These are phyloP conservation scores for Thereuonema tuberculata DNA, from an alignment of 1,140 invertebrate species.

Conservation along the genomic window DNA sequence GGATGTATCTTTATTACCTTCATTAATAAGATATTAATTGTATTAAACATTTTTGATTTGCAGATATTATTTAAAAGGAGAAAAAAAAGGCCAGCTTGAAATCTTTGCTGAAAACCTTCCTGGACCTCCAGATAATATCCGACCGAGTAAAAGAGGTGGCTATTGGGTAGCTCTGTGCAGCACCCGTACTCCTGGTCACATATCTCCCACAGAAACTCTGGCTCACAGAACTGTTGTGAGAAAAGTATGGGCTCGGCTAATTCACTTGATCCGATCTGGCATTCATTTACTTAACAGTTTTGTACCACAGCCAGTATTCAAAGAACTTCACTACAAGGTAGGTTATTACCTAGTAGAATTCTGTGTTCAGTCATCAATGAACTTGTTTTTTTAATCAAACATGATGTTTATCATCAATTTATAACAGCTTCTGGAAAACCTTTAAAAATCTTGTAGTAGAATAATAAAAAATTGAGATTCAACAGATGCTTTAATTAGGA, in stretches of 20 bases:
- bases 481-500: no score
- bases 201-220: slow-evolving; percentile 26
- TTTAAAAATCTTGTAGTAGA: no score
- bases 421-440: no score
- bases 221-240: slow-evolving; percentile 27
- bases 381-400: no score
- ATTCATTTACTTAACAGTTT: slow-evolving; percentile 13
- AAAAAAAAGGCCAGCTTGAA: slow-evolving; percentile 53
- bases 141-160: slow-evolving; percentile 46
- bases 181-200: slow-evolving; percentile 24
- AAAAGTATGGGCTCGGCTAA: slow-evolving; percentile 24
- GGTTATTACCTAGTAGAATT: no score
- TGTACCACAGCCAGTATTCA: slow-evolving; percentile 6
- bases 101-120: slow-evolving; percentile 62
- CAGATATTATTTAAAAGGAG: slow-evolving; percentile 58
- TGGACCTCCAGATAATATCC: slow-evolving; percentile 65
- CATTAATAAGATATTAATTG: no score
- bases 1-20: no score
- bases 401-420: no score
- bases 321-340: slow-evolving; percentile 20
- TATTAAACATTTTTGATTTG: slow-evolving; percentile 20
- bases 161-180: slow-evolving; percentile 47
- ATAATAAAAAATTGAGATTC: no score
- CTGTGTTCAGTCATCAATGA: no score
- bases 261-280: slow-evolving; percentile 17